Evolutionary conservation across 2,113 vertebrate species (phyloP), one percentile per base, ranked within the genome.

Genomic region (Ochotona princeps): DNA sequence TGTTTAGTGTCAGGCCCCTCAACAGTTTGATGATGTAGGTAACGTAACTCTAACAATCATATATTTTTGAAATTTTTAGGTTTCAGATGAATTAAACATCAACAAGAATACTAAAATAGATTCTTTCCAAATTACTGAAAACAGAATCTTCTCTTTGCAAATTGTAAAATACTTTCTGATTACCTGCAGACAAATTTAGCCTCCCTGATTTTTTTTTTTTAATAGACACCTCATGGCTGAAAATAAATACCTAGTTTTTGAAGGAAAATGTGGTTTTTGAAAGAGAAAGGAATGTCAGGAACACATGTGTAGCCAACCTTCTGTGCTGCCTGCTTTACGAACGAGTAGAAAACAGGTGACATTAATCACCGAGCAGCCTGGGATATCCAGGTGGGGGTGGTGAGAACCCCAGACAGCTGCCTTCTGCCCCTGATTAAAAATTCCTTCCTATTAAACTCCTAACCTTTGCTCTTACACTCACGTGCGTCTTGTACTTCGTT

Each of bases 341-440:
- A 96, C 94, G 94, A 70, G 94, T 91, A 93, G 94, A 88, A 97
- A 97, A 97, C 96, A 97, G 96, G 94, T 98, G 96, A 96, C 96
- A 81, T 32, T 92, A 97, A 97, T 97, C 84, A 96, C 57, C 91
- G 23, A 49, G 80, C 96, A 97, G 93, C 81, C 94, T 94, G 92
- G 63, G 67, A n/a, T 84, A 89, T 90, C 35, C 67, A 95, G 74
- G 73, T 93, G 76, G 89, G 86, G 65, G 79, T 94, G 83, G 94
- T 97, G 66, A 94, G 89, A 94, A 94, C 97, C 89, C 57, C 65
- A 60, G 54, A 18, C 96, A 97, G 96, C 95, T 97, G 91, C 67
- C 94, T 96, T 91, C 79, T 89, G 38, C 89, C 90, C 94, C 93
- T 96, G 96, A 98, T 97, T 96, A 97, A 97, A 97, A 97, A 96